Conservation (phyloP, 2,797 vertebrate species). For the Coregonus ussuriensis region DNA sequence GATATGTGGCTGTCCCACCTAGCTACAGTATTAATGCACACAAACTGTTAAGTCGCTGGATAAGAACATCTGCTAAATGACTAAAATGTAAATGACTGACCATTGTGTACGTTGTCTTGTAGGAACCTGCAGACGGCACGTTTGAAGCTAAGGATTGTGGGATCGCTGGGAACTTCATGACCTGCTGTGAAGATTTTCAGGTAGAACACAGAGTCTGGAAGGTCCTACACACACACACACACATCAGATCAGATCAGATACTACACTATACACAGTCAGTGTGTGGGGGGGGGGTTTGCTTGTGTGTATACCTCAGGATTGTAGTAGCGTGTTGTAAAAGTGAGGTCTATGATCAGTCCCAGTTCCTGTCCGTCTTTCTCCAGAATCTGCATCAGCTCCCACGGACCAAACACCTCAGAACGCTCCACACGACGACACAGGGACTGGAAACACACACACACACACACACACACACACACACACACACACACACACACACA, state of each 20-base stretch:
- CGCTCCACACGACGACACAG: slow-evolving; percentile 65
- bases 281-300: not conserved
- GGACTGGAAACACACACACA: slow-evolving; percentile 53
- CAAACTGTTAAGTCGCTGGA: no score
- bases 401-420: slow-evolving; percentile 77
- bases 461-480: rapidly evolving
- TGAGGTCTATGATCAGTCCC: slow-evolving; percentile 89
- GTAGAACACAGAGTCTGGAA: slow-evolving; percentile 59
- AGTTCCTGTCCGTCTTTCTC: slow-evolving; percentile 79
- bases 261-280: slow-evolving; percentile 5
- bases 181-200: slow-evolving; percentile 75
- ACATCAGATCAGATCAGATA: slow-evolving; percentile 3
- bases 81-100: slow-evolving; percentile 38
- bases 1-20: no score
- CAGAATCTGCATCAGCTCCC: slow-evolving; percentile 78
- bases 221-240: slow-evolving; percentile 56
- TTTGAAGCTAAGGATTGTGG: slow-evolving; percentile 74
- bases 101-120: slow-evolving; percentile 67
- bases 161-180: slow-evolving; percentile 67
- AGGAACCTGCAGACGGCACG: slow-evolving; percentile 64
- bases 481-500: not conserved
- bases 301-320: slow-evolving; percentile 52
- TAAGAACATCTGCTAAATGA: no score
- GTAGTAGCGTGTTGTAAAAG: slow-evolving; percentile 87
- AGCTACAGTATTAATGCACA: no score